Conservation (phyloP, 1,140 invertebrate species). For the Zaprionus inermis region DNA sequence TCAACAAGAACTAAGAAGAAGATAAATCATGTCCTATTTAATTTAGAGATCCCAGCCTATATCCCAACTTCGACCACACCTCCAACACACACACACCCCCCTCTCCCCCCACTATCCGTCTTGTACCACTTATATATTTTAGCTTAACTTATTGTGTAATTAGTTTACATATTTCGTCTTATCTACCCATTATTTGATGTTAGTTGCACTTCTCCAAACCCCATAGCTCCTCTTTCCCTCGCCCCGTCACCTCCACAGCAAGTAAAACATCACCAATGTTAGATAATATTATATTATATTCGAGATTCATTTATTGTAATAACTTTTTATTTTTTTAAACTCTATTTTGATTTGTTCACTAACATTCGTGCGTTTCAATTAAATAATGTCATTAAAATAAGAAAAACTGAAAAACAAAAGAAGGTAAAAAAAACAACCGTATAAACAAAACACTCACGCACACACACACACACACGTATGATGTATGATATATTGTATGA, state of each 20-base stretch:
- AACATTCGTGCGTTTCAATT: constrained; percentile 40
- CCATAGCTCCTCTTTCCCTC: neutral
- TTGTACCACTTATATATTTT: constrained; percentile 19
- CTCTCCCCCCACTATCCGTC: neutral
- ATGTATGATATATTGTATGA: constrained; percentile 1
- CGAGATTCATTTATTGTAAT: constrained; percentile 11
- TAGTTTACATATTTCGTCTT: constrained; percentile 39
- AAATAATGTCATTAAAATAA: constrained; percentile 34
- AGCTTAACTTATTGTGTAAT: constrained; percentile 55
- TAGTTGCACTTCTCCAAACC: neutral
- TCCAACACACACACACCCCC: no score
- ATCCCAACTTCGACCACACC: no score
- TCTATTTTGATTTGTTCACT: constrained; percentile 31
- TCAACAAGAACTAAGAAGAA: constrained; percentile 13
- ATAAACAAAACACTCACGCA: constrained; percentile 3
- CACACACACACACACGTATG: constrained; percentile 4
- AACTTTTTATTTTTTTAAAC: constrained; percentile 13
- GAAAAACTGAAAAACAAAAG: constrained; percentile 2
- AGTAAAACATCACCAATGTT: constrained; percentile 35
- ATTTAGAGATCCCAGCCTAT: constrained; percentile 18
- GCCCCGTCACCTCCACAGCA: neutral
- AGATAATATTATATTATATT: constrained; percentile 16
- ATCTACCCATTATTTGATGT: constrained; percentile 1
- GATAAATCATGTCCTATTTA: constrained; percentile 32
- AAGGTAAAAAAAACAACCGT: neutral